Evolutionary conservation across 2,113 vertebrate species (phyloP).

Genomic region (Perccottus glenii): DNA sequence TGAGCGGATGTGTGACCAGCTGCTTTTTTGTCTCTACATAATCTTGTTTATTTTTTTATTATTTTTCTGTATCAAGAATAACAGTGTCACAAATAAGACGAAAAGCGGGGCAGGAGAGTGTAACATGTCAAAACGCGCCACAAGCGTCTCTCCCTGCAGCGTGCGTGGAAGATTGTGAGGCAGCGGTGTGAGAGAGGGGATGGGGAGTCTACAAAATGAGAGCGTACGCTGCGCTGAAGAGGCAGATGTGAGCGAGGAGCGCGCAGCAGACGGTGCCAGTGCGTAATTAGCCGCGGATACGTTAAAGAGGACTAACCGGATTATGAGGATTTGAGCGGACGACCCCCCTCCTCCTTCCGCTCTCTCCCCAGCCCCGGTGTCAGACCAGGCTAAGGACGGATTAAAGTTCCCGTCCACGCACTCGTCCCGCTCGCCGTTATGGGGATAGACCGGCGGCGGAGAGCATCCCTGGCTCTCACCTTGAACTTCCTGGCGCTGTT

Average conservation of each 20-base stretch:
- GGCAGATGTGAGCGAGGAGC: constrained; percentile 50
- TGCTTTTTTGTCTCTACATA: neutral
- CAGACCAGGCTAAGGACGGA: constrained; percentile 16
- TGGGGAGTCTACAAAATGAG: constrained; percentile 47
- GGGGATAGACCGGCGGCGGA: constrained; percentile 77
- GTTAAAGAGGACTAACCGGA: constrained; percentile 53
- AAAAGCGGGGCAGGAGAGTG: neutral
- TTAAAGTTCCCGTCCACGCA: constrained; percentile 31
- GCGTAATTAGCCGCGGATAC: constrained; percentile 56
- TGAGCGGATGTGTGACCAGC: neutral
- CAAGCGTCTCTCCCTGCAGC: no score
- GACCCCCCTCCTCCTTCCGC: neutral
- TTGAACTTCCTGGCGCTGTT: constrained; percentile 84
- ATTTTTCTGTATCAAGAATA: neutral
- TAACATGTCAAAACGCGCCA: neutral
- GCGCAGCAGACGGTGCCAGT: constrained; percentile 13
- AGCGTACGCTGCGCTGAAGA: constrained; percentile 23
- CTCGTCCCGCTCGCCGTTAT: constrained; percentile 39
- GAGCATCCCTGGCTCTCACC: constrained; percentile 83
- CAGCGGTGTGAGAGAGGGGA: neutral
- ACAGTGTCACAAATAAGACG: neutral
- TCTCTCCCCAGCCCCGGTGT: constrained; percentile 6
- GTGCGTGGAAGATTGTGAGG: neutral
- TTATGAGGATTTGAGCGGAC: constrained; percentile 57
- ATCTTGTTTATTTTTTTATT: neutral